Evolutionary conservation across 2,113 vertebrate species (phyloP).

Genomic region (Myrmophylax atrothorax): DNA sequence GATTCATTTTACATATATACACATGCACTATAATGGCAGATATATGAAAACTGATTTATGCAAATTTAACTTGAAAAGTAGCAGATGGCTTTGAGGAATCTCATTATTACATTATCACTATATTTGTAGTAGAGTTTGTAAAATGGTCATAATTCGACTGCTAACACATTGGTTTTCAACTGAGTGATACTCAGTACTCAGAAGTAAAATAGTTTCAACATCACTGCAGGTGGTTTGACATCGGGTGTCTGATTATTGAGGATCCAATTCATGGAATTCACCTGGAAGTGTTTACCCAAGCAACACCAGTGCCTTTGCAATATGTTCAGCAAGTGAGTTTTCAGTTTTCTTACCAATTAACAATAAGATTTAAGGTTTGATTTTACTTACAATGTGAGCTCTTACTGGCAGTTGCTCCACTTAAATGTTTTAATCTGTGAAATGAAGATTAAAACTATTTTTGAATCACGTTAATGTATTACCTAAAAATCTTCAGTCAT

Average conservation of each 20-base stretch:
- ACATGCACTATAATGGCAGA: background rate
- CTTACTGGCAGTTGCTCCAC: background rate
- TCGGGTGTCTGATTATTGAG: conserved; percentile 92
- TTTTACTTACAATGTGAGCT: background rate
- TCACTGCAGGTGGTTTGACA: conserved; percentile 91
- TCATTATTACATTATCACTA: background rate
- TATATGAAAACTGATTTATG: background rate
- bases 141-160: background rate
- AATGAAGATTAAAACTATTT: background rate
- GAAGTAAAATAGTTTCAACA: background rate
- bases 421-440: background rate
- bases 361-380: background rate
- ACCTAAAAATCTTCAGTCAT: background rate
- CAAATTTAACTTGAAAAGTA: background rate
- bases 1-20: background rate
- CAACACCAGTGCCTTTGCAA: conserved; percentile 89
- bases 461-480: background rate
- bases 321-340: conserved; percentile 87
- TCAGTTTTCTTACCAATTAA: background rate
- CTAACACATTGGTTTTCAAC: background rate
- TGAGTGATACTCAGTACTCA: background rate
- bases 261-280: conserved; percentile 87
- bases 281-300: conserved; percentile 92
- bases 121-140: background rate
- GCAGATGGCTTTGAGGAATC: background rate